These are phyloP conservation scores for Stratiolaelaps scimitus DNA, from an alignment of 1,140 invertebrate species.

Conservation along the genomic window DNA sequence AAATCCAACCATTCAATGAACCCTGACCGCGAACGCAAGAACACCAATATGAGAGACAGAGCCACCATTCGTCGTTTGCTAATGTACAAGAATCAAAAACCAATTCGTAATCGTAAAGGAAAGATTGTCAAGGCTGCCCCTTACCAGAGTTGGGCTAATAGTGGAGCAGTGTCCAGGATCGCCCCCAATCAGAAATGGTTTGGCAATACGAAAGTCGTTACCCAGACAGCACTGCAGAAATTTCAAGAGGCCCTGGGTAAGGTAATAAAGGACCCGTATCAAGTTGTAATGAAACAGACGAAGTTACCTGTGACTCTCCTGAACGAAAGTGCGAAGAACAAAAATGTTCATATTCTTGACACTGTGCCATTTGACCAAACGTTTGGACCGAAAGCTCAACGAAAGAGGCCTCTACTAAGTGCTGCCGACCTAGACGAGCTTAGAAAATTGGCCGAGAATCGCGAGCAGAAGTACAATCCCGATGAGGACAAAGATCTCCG, in stretches of 20 bases:
- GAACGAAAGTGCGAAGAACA: constrained; percentile 79
- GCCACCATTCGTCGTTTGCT: constrained; percentile 87
- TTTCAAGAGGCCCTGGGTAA: constrained; percentile 92
- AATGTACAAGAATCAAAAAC: constrained; percentile 95
- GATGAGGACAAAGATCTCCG: constrained; percentile 68
- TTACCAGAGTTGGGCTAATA: constrained; percentile 74
- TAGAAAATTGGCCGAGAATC: constrained; percentile 52
- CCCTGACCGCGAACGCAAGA: constrained; percentile 53
- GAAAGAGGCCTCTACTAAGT: constrained; percentile 76
- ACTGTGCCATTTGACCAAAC: constrained; percentile 85
- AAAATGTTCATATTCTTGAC: constrained; percentile 83
- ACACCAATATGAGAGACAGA: constrained; percentile 63
- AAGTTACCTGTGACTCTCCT: constrained; percentile 84
- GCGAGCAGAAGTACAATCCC: constrained; percentile 59
- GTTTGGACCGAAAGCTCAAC: constrained; percentile 82
- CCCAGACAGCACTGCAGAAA: constrained; percentile 84
- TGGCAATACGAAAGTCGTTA: constrained; percentile 60
- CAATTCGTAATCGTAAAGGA: constrained; percentile 75
- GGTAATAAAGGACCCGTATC: constrained; percentile 87
- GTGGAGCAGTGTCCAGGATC: constrained; percentile 79
- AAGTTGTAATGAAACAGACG: constrained; percentile 92
- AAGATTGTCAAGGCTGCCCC: constrained; percentile 88
- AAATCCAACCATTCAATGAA: constrained; percentile 64
- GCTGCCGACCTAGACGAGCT: constrained; percentile 46
- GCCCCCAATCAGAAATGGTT: constrained; percentile 99